phyloP scores from a whole-genome alignment of 2,797 vertebrate species.

The Tauraco hartlaubi region DNA sequence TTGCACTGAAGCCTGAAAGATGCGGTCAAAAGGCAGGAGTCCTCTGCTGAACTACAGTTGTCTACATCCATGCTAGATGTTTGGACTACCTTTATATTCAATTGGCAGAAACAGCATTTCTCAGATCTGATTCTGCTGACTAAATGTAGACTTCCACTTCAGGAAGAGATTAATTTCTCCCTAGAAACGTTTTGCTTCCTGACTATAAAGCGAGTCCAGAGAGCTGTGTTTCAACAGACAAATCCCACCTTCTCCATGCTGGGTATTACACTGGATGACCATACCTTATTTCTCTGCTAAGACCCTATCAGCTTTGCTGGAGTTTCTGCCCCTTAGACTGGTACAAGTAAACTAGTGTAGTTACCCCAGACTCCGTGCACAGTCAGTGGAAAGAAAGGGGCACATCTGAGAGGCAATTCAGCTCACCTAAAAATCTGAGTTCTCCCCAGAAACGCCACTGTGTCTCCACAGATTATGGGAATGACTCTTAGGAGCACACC shows the following conservation, averaged over 20 bases:
- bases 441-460: neutral
- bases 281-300: neutral
- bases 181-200: conserved; percentile 42
- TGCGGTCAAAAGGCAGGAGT: conserved; percentile 9
- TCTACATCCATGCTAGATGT: neutral
- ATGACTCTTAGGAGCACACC: neutral
- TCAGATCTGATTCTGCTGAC: conserved; percentile 40
- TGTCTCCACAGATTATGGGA: neutral
- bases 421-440: neutral
- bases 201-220: neutral
- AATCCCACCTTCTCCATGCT: neutral
- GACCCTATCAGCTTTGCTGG: neutral
- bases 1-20: neutral
- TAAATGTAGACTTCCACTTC: conserved; percentile 23
- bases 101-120: conserved; percentile 13
- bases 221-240: neutral
- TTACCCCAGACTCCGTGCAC: neutral
- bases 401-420: neutral
- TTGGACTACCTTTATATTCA: conserved; percentile 11
- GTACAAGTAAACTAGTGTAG: neutral
- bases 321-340: neutral
- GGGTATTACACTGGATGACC: neutral
- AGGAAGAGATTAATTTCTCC: conserved; percentile 14
- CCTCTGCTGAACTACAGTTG: neutral
- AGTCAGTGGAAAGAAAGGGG: neutral